Percentiles rank a stretch among this genome's conserved stretches.
phyloP scores from a whole-genome alignment of 2,113 vertebrate species.

The Urocynchramus pylzowi region DNA sequence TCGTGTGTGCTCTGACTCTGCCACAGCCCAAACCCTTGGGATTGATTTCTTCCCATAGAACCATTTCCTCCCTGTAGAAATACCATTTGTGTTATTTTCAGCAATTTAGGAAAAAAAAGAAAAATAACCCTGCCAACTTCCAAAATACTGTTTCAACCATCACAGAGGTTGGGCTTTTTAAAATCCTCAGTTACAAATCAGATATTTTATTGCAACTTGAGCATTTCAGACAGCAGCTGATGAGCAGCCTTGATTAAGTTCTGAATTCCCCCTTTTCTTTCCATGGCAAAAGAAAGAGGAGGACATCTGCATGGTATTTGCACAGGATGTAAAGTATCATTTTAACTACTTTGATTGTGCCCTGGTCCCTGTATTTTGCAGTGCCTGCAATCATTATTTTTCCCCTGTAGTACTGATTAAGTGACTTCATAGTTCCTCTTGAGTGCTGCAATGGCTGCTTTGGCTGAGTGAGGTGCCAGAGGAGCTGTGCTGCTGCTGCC shows the following conservation, averaged over 20 bases:
- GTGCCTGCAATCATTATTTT: background rate
- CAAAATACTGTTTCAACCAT: background rate
- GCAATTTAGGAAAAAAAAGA: background rate
- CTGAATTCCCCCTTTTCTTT: background rate
- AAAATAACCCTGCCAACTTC: background rate
- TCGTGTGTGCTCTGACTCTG: background rate
- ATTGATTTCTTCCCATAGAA: background rate
- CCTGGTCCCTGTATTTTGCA: background rate
- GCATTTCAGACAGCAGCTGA: background rate
- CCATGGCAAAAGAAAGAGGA: background rate
- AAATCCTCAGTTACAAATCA: background rate
- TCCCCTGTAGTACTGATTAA: background rate
- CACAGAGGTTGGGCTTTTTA: background rate
- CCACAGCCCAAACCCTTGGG: background rate
- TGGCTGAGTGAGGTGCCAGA: background rate
- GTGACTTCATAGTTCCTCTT: background rate
- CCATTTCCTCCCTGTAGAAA: rapidly evolving
- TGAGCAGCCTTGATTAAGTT: background rate
- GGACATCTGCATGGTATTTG: background rate
- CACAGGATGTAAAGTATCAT: background rate
- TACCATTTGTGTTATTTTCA: background rate
- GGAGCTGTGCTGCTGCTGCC: slow-evolving; percentile 9
- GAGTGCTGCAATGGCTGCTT: background rate
- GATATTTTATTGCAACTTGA: background rate
- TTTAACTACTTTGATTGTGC: background rate